Evolutionary conservation across 2,113 vertebrate species (phyloP).

Genomic region (Sorex fumeus): DNA sequence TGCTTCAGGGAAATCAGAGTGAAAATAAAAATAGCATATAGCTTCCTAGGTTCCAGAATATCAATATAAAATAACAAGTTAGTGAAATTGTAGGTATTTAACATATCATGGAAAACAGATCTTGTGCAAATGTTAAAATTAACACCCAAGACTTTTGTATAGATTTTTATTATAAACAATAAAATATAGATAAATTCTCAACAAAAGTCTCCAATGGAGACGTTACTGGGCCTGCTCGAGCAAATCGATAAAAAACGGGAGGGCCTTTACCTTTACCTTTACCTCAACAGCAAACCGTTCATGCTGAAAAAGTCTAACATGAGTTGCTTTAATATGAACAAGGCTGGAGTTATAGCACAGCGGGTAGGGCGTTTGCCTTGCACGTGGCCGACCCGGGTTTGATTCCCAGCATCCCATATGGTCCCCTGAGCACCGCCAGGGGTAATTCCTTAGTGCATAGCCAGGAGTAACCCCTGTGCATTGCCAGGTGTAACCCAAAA

Average conservation of each 20-base stretch:
- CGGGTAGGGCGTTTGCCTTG: too few species aligned
- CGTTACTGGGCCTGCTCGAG: too few species aligned
- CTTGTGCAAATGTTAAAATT: conserved; percentile 85
- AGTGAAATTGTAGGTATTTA: conserved; percentile 88
- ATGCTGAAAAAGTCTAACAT: conserved; percentile 85
- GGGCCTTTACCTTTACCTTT: too few species aligned
- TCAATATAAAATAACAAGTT: conserved; percentile 87
- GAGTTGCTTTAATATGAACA: conserved; percentile 84
- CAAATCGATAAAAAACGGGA: too few species aligned
- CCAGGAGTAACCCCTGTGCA: too few species aligned
- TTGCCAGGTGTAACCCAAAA: too few species aligned
- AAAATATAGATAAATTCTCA: conserved; percentile 87
- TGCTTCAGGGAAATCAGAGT: conserved; percentile 88
- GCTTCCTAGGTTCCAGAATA: conserved; percentile 85
- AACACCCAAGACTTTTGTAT: conserved; percentile 85
- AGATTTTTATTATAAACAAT: conserved; percentile 86
- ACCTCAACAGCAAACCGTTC: conserved; percentile 86
- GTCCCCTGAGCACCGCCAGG: too few species aligned
- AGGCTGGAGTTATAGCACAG: too few species aligned
- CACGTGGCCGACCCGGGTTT: too few species aligned
- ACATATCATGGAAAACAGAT: conserved; percentile 86
- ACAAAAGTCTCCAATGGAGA: too few species aligned
- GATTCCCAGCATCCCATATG: too few species aligned
- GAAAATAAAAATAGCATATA: conserved; percentile 86
- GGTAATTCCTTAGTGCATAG: too few species aligned